phyloP scores from a whole-genome alignment of 1,140 invertebrate genomes.

The Tetragnatha versicolor region DNA sequence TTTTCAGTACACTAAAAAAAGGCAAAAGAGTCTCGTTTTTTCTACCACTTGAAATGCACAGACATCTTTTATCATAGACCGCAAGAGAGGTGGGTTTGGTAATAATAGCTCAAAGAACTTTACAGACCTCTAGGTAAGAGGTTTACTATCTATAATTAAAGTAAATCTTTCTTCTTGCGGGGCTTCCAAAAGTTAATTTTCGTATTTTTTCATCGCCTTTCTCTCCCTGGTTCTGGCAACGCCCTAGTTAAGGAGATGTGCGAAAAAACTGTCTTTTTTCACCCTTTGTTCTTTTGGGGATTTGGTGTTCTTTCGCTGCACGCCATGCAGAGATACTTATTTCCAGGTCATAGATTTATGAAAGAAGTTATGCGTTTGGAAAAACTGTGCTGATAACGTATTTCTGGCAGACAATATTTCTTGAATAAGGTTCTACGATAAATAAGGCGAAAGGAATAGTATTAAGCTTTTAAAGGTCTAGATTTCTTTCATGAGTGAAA shows the following conservation, averaged over 20 bases:
- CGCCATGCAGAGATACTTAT: slow-evolving; percentile 4
- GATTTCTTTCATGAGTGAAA: too few relatives aligned
- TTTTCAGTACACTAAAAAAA: too few relatives aligned
- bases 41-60: too few relatives aligned
- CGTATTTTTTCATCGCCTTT: neutral
- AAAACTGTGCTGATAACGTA: too few relatives aligned
- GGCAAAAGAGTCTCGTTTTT: too few relatives aligned
- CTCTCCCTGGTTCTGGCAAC: neutral
- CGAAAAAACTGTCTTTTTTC: neutral
- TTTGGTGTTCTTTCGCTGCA: neutral
- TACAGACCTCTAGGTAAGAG: neutral
- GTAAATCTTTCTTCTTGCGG: neutral
- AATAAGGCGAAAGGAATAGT: too few relatives aligned
- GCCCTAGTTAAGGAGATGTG: neutral
- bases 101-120: slow-evolving; percentile 14
- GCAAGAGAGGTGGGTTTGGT: neutral
- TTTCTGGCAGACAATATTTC: too few relatives aligned
- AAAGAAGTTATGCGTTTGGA: too few relatives aligned
- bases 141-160: slow-evolving; percentile 21
- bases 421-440: too few relatives aligned
- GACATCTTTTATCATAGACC: too few relatives aligned
- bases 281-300: neutral
- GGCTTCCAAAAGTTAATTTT: neutral
- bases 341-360: slow-evolving; percentile 11
- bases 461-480: too few relatives aligned